These are phyloP conservation scores for Rhineura floridana DNA, from an alignment of 2,113 vertebrate genomes.

Conservation along the genomic window DNA sequence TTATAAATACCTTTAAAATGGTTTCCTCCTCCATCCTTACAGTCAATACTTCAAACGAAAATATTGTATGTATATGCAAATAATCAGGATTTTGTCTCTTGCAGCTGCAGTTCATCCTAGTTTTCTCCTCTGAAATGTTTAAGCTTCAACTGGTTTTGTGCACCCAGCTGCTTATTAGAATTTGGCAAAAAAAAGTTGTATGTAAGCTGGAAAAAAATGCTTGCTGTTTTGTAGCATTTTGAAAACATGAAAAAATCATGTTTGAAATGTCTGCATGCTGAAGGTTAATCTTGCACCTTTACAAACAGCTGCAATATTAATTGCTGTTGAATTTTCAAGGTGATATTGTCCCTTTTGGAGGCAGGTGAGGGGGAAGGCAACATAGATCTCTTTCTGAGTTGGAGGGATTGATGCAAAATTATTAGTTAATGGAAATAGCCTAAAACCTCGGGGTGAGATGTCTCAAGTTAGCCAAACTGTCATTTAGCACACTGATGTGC, in stretches of 20 bases:
- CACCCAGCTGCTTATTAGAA: not conserved
- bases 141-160: not conserved
- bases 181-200: not conserved
- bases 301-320: constrained; percentile 17
- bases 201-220: not conserved
- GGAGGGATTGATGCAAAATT: not conserved
- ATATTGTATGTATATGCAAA: too few species aligned
- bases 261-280: constrained; percentile 2
- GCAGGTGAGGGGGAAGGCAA: not conserved
- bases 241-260: not conserved
- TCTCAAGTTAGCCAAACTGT: not conserved
- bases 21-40: too few species aligned
- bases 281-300: constrained; percentile 14
- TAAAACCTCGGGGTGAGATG: not conserved
- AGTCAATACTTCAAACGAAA: too few species aligned
- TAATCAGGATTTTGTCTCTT: not conserved
- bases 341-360: too few species aligned
- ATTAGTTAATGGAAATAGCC: not conserved
- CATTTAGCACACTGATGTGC: not conserved
- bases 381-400: not conserved
- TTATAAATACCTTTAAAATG: too few species aligned
- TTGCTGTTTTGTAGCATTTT: constrained; percentile 1
- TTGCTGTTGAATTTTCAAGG: too few species aligned
- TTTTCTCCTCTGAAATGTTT: not conserved
- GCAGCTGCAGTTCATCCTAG: not conserved